phyloP scores from a whole-genome alignment of 2,113 vertebrate species.

The Shinisaurus crocodilurus region DNA sequence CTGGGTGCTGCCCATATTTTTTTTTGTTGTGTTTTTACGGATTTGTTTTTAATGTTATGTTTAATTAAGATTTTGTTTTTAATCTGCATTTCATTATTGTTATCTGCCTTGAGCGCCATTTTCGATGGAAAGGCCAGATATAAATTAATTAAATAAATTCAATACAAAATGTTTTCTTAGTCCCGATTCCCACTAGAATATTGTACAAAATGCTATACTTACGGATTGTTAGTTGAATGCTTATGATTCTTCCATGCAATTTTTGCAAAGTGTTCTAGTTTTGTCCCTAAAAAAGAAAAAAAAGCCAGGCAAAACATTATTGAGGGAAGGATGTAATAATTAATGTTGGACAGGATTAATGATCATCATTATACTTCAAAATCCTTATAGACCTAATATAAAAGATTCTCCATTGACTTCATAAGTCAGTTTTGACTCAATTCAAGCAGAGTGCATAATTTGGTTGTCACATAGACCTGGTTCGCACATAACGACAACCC shows the following conservation, averaged over 20 bases:
- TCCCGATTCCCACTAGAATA: background rate
- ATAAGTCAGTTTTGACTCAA: background rate
- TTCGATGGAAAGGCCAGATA: too few species aligned
- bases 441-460: background rate
- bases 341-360: background rate
- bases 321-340: constrained; percentile 26
- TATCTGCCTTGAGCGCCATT: too few species aligned
- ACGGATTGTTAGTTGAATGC: constrained; percentile 96
- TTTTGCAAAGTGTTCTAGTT: constrained; percentile 94
- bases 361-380: background rate
- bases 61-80: too few species aligned
- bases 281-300: constrained; percentile 83
- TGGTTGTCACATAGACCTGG: background rate
- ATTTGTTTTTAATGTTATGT: too few species aligned
- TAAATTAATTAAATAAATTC: background rate
- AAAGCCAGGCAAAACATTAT: background rate
- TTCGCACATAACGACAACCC: too few species aligned
- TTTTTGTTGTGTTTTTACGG: too few species aligned
- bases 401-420: background rate
- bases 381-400: background rate
- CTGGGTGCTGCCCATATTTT: too few species aligned
- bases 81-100: too few species aligned
- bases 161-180: background rate
- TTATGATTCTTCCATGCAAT: constrained; percentile 99
- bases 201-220: constrained; percentile 69